Percentiles rank a stretch among this genome's conserved stretches.
phyloP scores from a whole-genome alignment of 1,140 invertebrate species.

The Leucophenga varia region DNA sequence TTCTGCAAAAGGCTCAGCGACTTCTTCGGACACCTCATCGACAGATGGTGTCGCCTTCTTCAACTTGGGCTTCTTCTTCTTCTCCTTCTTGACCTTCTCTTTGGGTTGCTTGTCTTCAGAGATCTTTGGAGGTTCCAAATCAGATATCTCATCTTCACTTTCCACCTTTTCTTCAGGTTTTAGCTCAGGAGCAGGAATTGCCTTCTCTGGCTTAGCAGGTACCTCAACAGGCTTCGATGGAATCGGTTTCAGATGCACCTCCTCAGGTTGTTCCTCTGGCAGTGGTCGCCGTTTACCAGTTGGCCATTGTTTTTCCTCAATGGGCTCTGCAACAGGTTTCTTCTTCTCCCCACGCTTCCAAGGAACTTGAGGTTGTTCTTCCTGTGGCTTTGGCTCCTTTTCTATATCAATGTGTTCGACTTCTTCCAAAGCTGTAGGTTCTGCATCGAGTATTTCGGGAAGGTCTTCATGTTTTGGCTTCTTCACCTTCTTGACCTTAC shows the following conservation, averaged over 20 bases:
- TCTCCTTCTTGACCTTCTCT: conserved; percentile 47
- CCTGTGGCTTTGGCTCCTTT: conserved; percentile 44
- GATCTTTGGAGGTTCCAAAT: conserved; percentile 36
- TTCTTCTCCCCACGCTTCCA: conserved; percentile 52
- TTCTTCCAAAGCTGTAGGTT: conserved; percentile 40
- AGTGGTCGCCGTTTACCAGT: conserved; percentile 51
- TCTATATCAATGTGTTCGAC: conserved; percentile 53
- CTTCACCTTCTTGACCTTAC: conserved; percentile 40
- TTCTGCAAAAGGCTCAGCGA: conserved; percentile 43
- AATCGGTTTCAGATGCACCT: conserved; percentile 59
- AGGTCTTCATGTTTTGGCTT: conserved; percentile 46
- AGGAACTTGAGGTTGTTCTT: conserved; percentile 47
- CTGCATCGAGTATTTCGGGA: conserved; percentile 41
- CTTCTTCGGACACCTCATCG: conserved; percentile 47
- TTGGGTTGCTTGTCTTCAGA: conserved; percentile 32
- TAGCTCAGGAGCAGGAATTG: conserved; percentile 44
- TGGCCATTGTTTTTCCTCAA: conserved; percentile 57
- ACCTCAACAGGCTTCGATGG: conserved; percentile 46
- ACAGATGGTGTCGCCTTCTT: conserved; percentile 46
- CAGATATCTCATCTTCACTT: conserved; percentile 34
- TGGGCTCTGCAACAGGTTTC: conserved; percentile 50
- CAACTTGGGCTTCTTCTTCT: conserved; percentile 51
- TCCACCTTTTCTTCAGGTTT: conserved; percentile 35
- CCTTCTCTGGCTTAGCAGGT: conserved; percentile 35
- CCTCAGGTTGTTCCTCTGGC: conserved; percentile 57